Base-by-base conservation (phyloP, 1,140 invertebrate species). In the Pseudomyrmex concolor region DNA sequence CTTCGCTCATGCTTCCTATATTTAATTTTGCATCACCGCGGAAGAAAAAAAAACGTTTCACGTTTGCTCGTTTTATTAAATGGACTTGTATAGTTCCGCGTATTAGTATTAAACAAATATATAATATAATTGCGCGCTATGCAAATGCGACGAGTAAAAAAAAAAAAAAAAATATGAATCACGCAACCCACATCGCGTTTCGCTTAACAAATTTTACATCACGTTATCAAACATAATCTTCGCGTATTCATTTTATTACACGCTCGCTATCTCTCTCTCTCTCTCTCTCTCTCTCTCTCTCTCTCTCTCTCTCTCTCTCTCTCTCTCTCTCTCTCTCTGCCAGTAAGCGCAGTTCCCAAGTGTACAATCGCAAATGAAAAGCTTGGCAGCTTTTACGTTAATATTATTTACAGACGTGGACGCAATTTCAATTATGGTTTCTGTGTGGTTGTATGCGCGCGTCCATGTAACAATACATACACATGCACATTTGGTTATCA, bases 171-270 rank as follows among this genome's bases (percentile, higher is more conserved):
- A 34, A 78, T 78, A 78, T 68, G 76, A 78, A 80, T 80, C 76
- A 80, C 76, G 76, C 76, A 80, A 71, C 19, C 22, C 54, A 80
- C 76, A 71, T 80, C 66, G 68, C 66, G 54, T 80, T 80, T 22
- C 66, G 76, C 76, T 80, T 80, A 71, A 80, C 76, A 80, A 80
- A 71, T 43, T 77, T 77, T 77, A 55, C 76, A 70, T 80, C 71
- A 80, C 76, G 59, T 80, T 80, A 80, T 43, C 76, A 80, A 80
- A 80, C 76, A 71, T 80, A 80, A 80, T 80, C 76, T 80, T 71
- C 54, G 76, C 19, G 66, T 80, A 80, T 80, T 80, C 76, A 80
- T 80, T 80, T 80, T 80, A 59, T 25, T 34, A 34, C 34, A 34
- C 34, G 34, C 34, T 34, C 5, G 34, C 34, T 34, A 5, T 34